Evolutionary conservation across 1,140 invertebrate species (phyloP).

Genomic region (Bombus affinis): DNA sequence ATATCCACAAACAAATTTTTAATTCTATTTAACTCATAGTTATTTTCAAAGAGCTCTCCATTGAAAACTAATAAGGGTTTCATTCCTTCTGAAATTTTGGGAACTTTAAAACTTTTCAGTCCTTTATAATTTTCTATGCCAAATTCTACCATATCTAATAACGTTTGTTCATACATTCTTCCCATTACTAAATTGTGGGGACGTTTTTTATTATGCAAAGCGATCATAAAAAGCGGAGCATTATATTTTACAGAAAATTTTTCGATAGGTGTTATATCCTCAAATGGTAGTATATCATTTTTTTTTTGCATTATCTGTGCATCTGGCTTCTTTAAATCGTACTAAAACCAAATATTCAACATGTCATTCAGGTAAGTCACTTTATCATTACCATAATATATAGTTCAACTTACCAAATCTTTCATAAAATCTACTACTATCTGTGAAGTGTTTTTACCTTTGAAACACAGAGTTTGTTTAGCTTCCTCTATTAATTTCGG

Average conservation of each 20-base stretch:
- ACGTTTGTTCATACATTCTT: constrained; percentile 93
- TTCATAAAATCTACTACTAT: constrained; percentile 90
- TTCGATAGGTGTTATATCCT: constrained; percentile 92
- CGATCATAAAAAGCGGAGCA: constrained; percentile 94
- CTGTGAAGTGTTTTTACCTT: constrained; percentile 92
- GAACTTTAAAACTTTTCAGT: constrained; percentile 90
- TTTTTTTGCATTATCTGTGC: constrained; percentile 89
- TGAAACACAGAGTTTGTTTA: constrained; percentile 93
- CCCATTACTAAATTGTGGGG: constrained; percentile 96
- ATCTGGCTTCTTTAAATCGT: constrained; percentile 93
- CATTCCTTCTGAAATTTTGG: constrained; percentile 90
- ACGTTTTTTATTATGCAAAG: constrained; percentile 96
- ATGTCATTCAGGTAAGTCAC: background rate
- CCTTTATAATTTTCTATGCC: constrained; percentile 92
- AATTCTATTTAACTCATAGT: constrained; percentile 90
- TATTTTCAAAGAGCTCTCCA: constrained; percentile 95
- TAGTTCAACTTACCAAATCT: constrained; percentile 88
- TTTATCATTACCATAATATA: background rate
- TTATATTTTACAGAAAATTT: constrained; percentile 94
- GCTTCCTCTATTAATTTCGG: constrained; percentile 95
- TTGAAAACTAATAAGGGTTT: constrained; percentile 97
- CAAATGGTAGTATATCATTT: constrained; percentile 94
- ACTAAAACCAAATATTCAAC: constrained; percentile 80
- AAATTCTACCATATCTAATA: constrained; percentile 98
- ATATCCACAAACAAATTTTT: constrained; percentile 96